Base-by-base conservation (phyloP, 2,797 vertebrate species). In the Gymnothorax reevesii region DNA sequence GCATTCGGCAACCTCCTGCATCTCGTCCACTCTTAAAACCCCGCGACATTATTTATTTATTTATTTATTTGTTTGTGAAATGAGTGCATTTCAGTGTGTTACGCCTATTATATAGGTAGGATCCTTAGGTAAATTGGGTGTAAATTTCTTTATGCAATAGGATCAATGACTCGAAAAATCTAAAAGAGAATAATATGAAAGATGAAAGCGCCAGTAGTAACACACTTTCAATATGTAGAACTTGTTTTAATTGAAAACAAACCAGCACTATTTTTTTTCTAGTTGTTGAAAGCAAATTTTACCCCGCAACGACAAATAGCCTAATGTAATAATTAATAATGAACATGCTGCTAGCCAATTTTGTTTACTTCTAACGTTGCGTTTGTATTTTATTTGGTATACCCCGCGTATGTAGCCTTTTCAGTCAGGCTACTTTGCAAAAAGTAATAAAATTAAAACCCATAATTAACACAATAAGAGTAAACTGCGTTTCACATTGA, bases 401-500 rank as follows among this genome's bases (percentile, higher is more conserved):
- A 17, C 20, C 7, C 33, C 33, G 20, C 7, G 4, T 77, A 17
- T 77, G 12, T 77, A 42, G 42, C 17, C 12, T 49, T 17, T 77
- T 87, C 86, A 91, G 90, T 90, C n/a, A n/a, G n/a, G n/a, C n/a
- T 87, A 87, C 90, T 91, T 93, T 83, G 91, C 66, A 88, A 86
- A 88, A 88, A 90, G 83, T 87, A 62, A 89, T 84, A 92, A 79
- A 42, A 42, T 1, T 1, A 42, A 42, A 42, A 42, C 1, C 33
- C 1, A 2, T 60, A 89, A 86, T 25, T 87, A 88, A 90, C 85
- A 83, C 87, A 87, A 27, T 60, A n/a, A 87, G 60, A 92, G 91
- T 93, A 90, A 94, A 91, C 86, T 83, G 87, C 89, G 87, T 22
- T 6, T 2, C 15, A 91, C 82, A 90, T 91, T 91, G 93, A 91